A percentile compares a stretch with the other conserved stretches of the same genome.
These are phyloP conservation scores for Chromobotia macracanthus DNA, from an alignment of 2,797 vertebrate species.

Conservation along the genomic window DNA sequence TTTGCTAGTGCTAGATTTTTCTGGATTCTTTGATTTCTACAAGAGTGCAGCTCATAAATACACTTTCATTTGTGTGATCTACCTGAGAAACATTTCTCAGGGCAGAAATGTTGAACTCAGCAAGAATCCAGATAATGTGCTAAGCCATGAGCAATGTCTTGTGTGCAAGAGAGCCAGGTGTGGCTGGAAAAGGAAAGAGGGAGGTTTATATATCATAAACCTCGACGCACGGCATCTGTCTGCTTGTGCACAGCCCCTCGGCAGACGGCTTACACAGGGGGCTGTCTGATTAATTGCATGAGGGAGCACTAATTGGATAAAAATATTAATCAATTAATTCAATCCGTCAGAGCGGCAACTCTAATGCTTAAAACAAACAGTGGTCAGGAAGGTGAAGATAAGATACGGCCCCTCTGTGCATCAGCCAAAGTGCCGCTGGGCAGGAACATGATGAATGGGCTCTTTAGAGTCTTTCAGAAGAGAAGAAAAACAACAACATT, in stretches of 20 bases:
- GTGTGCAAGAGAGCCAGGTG: conserved; percentile 61
- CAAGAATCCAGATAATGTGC: conserved; percentile 61
- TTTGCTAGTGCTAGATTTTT: background rate
- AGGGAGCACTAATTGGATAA: conserved; percentile 82
- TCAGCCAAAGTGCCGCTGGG: conserved; percentile 47
- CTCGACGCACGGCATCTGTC: conserved; percentile 67
- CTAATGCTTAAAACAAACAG: conserved; percentile 80
- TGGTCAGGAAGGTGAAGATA: conserved; percentile 58
- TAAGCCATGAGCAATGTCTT: conserved; percentile 56
- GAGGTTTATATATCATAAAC: conserved; percentile 68
- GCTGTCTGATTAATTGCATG: conserved; percentile 81
- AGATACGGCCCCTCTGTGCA: conserved; percentile 52
- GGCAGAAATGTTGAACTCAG: conserved; percentile 59
- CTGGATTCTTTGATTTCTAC: conserved; percentile 17
- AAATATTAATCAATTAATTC: conserved; percentile 83
- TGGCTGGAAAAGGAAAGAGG: conserved; percentile 30
- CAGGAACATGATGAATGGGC: conserved; percentile 69
- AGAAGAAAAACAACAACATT: conserved; percentile 68
- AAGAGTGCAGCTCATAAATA: background rate
- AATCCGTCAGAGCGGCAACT: conserved; percentile 74
- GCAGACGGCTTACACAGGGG: conserved; percentile 64
- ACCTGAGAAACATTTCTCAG: conserved; percentile 51
- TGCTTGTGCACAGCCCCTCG: conserved; percentile 63
- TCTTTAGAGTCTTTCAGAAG: conserved; percentile 65
- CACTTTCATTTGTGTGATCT: conserved; percentile 49